Base-by-base conservation (phyloP, 2,888 invertebrate genomes). In the Acleris cristana region DNA sequence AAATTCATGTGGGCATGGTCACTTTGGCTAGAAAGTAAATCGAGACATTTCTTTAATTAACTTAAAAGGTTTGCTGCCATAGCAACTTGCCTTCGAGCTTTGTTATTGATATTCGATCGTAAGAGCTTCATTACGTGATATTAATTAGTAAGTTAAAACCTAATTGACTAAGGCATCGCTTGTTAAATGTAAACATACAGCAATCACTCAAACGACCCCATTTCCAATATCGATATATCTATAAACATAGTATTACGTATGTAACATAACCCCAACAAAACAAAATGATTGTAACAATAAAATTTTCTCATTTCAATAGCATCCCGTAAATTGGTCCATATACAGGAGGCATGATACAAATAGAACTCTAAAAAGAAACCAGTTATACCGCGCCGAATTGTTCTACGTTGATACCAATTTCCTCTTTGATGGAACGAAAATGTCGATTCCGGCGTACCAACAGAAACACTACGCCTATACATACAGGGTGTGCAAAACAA, bases 401-500 rank as follows among this genome's bases (percentile, higher is more conserved):
- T 40, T 48, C 48, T 18, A 48, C 48, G 48, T 48, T 16, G n/a
- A 48, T 48, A 62, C 55, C 61, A 62, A 62, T 66, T 66, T 53
- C 66, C 61, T 53, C 56, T 66, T 56, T 62, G 66, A 62, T 66
- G 61, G 66, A 66, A 66, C 61, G 61, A 66, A 57, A 52, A 62
- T 56, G 66, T 66, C 66, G 52, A 62, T 66, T 61, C 61, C 66
- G 52, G 57, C 45, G 61, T 57, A 52, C 66, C 56, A 56, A 62
- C 56, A 62, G 51, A 48, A 63, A 67, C 67, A 54, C 54, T 54
- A 34, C 60, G 62, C 57, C 21, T 67, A 63, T 63, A 54, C 63
- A 54, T 67, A 67, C 67, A 63, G 63, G 63, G 63, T 67, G 67
- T 54, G 67, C 63, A 67, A 53, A 67, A 67, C 66, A 63, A 67